Percentiles rank a stretch among this genome's conserved stretches.
These are phyloP conservation scores for Ptyas mucosa DNA, from an alignment of 2,113 vertebrate species.

Conservation along the genomic window DNA sequence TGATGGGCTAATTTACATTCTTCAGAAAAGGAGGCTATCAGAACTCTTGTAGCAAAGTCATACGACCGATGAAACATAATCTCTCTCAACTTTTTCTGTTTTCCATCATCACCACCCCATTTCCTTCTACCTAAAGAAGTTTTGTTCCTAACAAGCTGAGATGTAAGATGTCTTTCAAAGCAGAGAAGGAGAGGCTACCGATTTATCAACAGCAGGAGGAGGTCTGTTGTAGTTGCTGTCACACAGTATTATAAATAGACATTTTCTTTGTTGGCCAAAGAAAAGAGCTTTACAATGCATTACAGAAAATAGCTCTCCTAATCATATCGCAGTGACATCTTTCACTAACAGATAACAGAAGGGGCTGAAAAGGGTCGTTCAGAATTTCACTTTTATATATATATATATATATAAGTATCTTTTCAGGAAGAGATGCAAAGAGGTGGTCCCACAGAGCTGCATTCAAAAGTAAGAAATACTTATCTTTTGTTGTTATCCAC, in stretches of 20 bases:
- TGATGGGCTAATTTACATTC: conserved; percentile 64
- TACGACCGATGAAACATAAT: conserved; percentile 62
- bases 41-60: conserved; percentile 47
- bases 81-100: conserved; percentile 51
- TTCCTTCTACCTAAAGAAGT: conserved; percentile 44
- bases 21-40: conserved; percentile 60
- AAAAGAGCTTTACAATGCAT: conserved; percentile 40
- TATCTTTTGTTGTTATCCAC: not conserved
- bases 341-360: conserved; percentile 1
- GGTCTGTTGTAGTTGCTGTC: conserved; percentile 26
- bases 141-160: conserved; percentile 53
- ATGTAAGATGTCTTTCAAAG: conserved; percentile 46
- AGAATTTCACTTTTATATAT: conserved; percentile 4
- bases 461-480: not conserved
- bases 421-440: not conserved
- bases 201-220: conserved; percentile 37
- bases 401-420: not conserved
- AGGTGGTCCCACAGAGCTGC: not conserved
- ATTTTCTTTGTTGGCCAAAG: conserved; percentile 53
- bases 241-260: conserved; percentile 42
- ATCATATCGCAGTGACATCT: conserved; percentile 28
- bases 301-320: conserved; percentile 15
- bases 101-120: not conserved
- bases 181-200: conserved; percentile 31
- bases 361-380: not conserved